Evolutionary conservation across 2,113 vertebrate genomes (phyloP).

Genomic region (Ailuropoda melanoleuca): DNA sequence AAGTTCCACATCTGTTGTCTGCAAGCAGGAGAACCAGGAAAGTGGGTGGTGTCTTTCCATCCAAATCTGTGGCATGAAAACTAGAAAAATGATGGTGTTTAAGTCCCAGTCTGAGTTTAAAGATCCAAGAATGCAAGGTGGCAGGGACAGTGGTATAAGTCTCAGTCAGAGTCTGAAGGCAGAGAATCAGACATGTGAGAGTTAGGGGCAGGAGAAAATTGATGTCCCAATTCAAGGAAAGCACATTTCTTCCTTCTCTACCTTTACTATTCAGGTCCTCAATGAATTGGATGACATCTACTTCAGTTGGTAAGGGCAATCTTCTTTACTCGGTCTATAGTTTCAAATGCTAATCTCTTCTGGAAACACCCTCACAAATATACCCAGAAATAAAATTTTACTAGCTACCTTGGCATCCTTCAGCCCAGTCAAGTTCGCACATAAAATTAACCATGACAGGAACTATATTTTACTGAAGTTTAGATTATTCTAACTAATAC

Average conservation of each 20-base stretch:
- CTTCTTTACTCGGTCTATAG: neutral
- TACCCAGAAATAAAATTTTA: neutral
- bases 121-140: neutral
- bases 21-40: neutral
- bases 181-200: neutral
- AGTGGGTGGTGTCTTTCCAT: neutral
- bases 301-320: neutral
- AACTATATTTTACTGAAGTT: neutral
- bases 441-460: neutral
- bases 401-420: neutral
- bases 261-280: neutral
- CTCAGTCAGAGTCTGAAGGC: neutral
- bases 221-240: neutral
- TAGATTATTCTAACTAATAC: neutral
- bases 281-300: neutral
- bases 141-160: neutral
- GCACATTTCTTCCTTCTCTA: neutral
- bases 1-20: neutral
- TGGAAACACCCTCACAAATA: neutral
- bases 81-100: neutral
- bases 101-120: neutral
- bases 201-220: neutral
- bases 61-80: neutral
- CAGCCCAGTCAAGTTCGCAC: neutral
- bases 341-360: neutral